phyloP scores from a whole-genome alignment of 2,113 vertebrate genomes.

The Tympanuchus pallidicinctus region DNA sequence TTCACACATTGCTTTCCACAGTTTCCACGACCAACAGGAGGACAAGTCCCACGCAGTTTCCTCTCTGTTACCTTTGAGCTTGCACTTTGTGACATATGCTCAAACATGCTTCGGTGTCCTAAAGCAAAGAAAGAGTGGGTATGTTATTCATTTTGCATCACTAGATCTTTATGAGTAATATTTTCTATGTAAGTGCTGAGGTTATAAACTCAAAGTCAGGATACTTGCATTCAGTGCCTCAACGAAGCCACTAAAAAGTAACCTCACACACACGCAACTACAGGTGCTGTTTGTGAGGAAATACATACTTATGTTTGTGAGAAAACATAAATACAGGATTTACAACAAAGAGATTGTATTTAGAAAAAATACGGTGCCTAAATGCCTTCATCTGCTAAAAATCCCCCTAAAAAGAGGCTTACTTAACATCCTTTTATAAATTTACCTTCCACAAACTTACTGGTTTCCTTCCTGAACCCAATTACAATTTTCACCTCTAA shows the following conservation, averaged over 20 bases:
- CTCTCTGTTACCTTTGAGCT: slow-evolving; percentile 72
- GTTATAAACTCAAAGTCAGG: neutral
- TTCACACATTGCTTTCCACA: slow-evolving; percentile 65
- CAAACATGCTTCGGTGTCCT: slow-evolving; percentile 68
- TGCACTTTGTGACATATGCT: slow-evolving; percentile 54
- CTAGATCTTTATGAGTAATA: neutral
- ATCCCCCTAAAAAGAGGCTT: neutral
- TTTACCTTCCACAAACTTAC: neutral
- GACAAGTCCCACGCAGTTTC: slow-evolving; percentile 73
- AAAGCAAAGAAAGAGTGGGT: slow-evolving; percentile 17
- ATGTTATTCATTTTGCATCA: neutral
- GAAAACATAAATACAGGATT: neutral
- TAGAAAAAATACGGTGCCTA: neutral
- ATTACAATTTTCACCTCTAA: neutral
- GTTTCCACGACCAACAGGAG: slow-evolving; percentile 54
- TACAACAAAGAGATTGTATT: neutral
- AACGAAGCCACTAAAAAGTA: neutral
- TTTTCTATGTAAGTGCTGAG: neutral
- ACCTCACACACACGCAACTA: neutral
- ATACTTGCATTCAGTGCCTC: neutral
- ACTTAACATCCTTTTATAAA: neutral
- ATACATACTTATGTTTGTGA: neutral
- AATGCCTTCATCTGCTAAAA: neutral
- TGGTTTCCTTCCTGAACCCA: neutral
- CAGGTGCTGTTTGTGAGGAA: neutral